Conservation (phyloP, 2,888 invertebrate species). For the Euplagia quadripunctaria region DNA sequence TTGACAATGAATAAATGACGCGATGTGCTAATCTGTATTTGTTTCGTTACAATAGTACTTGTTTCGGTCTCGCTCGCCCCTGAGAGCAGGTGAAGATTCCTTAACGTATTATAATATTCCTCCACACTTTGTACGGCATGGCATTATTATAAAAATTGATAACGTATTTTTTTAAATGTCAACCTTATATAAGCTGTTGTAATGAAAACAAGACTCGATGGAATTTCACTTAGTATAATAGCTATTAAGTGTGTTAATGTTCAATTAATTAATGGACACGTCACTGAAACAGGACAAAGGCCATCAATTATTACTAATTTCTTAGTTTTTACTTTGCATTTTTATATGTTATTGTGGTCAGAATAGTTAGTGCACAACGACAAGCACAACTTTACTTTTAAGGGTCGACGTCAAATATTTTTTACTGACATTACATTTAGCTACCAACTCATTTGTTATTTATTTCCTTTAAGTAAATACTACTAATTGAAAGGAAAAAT, state of each 20-base stretch:
- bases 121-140: constrained; percentile 31
- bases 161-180: constrained; percentile 46
- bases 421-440: background rate
- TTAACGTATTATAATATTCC: constrained; percentile 23
- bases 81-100: constrained; percentile 37
- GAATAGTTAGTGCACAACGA: constrained; percentile 21
- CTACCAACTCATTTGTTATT: background rate
- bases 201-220: constrained; percentile 21
- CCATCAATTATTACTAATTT: constrained; percentile 48
- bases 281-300: constrained; percentile 38
- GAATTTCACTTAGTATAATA: constrained; percentile 46
- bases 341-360: constrained; percentile 24
- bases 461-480: background rate
- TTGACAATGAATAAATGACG: too few relatives aligned
- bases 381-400: background rate
- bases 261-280: constrained; percentile 48
- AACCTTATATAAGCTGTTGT: constrained; percentile 28
- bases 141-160: constrained; percentile 45
- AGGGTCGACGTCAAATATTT: background rate
- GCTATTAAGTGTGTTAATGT: constrained; percentile 38
- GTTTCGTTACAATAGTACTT: too few relatives aligned
- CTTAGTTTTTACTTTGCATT: constrained; percentile 37
- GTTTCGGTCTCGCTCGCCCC: background rate
- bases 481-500: background rate
- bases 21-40: too few relatives aligned